Evolutionary conservation across 2,113 vertebrate genomes (phyloP).

Genomic region (Trachemys scripta): DNA sequence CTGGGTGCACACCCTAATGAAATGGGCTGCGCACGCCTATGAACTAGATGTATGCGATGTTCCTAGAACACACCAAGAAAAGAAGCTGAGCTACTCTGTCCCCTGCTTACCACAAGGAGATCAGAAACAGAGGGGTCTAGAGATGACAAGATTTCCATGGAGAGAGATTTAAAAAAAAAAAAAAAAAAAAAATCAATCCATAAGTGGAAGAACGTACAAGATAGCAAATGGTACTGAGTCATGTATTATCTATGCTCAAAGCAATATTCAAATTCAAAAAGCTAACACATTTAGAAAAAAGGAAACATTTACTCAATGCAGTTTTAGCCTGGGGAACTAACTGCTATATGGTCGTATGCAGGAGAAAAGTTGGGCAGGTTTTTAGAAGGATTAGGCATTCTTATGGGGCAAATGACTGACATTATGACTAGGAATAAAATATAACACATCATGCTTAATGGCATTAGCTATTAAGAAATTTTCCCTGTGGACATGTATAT

Average conservation of each 20-base stretch:
- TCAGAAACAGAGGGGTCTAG: neutral
- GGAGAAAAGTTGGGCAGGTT: neutral
- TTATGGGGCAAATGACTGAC: neutral
- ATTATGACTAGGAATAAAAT: neutral
- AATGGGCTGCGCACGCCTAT: too few species aligned
- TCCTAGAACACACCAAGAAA: neutral
- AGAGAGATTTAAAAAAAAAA: neutral
- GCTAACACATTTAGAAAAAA: neutral
- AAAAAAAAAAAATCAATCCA: too few species aligned
- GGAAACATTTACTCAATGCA: neutral
- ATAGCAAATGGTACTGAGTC: neutral
- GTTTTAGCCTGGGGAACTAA: neutral
- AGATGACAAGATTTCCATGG: neutral
- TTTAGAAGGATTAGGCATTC: neutral
- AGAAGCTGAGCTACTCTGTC: constrained; percentile 1
- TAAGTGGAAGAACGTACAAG: neutral
- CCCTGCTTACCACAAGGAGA: neutral
- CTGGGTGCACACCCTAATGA: too few species aligned
- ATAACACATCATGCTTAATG: neutral
- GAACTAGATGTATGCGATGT: fast-evolving
- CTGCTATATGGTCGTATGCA: neutral
- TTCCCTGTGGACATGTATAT: neutral
- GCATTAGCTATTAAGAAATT: neutral
- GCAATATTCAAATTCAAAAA: neutral
- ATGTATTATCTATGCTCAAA: neutral